These are phyloP conservation scores for Siniperca undulata DNA, from an alignment of 2,797 vertebrate species.

Conservation along the genomic window DNA sequence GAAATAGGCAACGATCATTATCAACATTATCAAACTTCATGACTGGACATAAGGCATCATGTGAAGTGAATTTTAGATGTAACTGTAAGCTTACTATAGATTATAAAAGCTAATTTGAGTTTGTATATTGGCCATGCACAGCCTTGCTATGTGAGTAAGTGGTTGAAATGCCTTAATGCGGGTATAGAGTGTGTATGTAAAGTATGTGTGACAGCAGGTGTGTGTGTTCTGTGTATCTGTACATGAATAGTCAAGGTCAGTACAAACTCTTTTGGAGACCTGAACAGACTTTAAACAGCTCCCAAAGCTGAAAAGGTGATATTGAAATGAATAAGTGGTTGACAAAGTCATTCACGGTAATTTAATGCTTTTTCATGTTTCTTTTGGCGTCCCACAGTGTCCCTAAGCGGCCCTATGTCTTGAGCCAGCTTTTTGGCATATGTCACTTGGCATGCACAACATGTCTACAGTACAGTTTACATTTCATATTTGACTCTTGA, in stretches of 20 bases:
- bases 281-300: neutral
- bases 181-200: slow-evolving; percentile 17
- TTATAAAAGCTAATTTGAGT: neutral
- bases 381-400: neutral
- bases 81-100: neutral
- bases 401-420: neutral
- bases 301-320: neutral
- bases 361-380: neutral
- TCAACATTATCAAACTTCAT: neutral
- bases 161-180: slow-evolving; percentile 72
- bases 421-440: neutral
- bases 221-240: neutral
- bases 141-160: too few species aligned
- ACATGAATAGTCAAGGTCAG: neutral
- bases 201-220: neutral
- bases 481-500: slow-evolving; percentile 4
- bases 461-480: neutral
- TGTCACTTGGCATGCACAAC: neutral
- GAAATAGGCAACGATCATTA: neutral
- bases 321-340: neutral
- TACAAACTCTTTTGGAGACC: neutral
- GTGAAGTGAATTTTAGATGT: slow-evolving; percentile 1
- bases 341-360: neutral
- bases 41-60: neutral
- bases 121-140: neutral